Percentiles rank a stretch among this genome's conserved stretches.
phyloP scores from a whole-genome alignment of 1,140 invertebrate genomes.

The Rhopalosiphum maidis region DNA sequence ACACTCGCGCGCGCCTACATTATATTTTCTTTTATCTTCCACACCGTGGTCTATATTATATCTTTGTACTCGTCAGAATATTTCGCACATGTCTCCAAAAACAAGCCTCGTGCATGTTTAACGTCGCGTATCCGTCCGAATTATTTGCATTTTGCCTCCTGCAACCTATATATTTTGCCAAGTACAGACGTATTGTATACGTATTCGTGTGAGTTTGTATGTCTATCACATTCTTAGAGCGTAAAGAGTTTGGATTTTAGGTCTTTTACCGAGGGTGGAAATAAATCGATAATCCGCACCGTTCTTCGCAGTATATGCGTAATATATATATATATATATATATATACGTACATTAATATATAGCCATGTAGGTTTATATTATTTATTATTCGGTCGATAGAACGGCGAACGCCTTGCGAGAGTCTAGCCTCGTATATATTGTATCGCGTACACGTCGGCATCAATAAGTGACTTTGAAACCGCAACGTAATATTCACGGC shows the following conservation, averaged over 20 bases:
- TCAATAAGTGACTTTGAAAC: slow-evolving; percentile 48
- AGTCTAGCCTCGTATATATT: background rate
- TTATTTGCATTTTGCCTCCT: background rate
- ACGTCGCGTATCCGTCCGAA: background rate
- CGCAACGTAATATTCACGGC: slow-evolving; percentile 23
- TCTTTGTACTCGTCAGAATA: background rate
- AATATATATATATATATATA: background rate
- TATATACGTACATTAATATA: background rate
- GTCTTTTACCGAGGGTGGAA: background rate
- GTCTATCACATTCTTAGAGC: background rate
- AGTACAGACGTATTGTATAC: background rate
- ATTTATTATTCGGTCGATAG: slow-evolving; percentile 13
- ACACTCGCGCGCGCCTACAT: background rate
- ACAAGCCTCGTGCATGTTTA: slow-evolving; percentile 8
- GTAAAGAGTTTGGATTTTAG: background rate
- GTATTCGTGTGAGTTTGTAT: background rate
- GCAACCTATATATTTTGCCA: background rate
- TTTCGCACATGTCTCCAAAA: slow-evolving; percentile 33
- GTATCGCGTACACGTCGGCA: background rate
- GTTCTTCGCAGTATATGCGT: background rate
- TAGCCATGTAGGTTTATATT: background rate
- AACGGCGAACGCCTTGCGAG: background rate
- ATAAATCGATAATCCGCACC: slow-evolving; percentile 32
- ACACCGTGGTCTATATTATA: background rate
- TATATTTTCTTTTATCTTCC: slow-evolving; percentile 26